Evolutionary conservation across 2,797 vertebrate species (phyloP), one percentile per base, ranked within the genome.

Genomic region (Hoplostethus atlanticus): DNA sequence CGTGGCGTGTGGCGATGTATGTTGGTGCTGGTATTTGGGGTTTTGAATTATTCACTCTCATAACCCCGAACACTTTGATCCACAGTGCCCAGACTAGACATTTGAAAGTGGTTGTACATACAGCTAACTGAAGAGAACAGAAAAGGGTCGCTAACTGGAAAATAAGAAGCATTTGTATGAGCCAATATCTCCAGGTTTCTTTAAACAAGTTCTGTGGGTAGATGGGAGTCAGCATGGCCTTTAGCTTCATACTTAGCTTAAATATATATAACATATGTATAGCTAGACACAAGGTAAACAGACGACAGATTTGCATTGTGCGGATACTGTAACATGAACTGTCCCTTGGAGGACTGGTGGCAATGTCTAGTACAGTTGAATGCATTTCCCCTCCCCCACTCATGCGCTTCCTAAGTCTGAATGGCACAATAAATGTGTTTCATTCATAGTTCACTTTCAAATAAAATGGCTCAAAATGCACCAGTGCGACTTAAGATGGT

Each of bases 351-450:
- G 17, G 75, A 80, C 76, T 77, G 76, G 79, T 76, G 74, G 78
- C 82, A 83, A 72, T 77, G 75, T 85, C 83, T 87, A 76, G 77
- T 91, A 82, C 79, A 90, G 84, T 81, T 82, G 59, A 75, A 78
- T 75, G 77, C 67, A 36, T 51, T 46, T 83, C 90, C 84, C 86
- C 60, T 88, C 88, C 89, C 89, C 85, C 89, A 91, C 86, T 63
- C 83, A 79, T 65, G 76, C 65, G 73, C 80, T 84, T 86, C 74
- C 67, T 28, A 88, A 85, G 74, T 88, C 84, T 90, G 58, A 80
- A 91, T 68, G 59, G 71, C 53, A 72, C 76, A 72, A 81, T 71
- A 86, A 74, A 77, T 81, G 65, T 64, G 28, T 65, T 78, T 77
- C 47, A 80, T 67, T 77, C 50, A 79, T 55, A 59, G 69, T 52